These are phyloP conservation scores for Saguinus midas DNA, from an alignment of 2,113 vertebrate species.

Conservation along the genomic window DNA sequence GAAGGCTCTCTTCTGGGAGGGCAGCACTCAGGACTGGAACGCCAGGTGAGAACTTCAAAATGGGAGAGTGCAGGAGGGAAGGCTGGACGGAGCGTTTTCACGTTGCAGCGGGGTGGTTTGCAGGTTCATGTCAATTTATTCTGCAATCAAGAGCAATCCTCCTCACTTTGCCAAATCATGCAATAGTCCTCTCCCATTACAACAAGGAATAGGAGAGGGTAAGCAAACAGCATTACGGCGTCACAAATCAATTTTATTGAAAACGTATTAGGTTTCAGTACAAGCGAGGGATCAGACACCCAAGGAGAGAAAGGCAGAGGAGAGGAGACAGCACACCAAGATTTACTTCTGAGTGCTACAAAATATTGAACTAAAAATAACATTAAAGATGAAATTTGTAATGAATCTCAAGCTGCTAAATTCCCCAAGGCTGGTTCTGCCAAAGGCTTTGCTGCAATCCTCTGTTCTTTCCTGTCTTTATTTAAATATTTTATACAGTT, in stretches of 20 bases:
- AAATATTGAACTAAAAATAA: conserved; percentile 90
- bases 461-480: conserved; percentile 90
- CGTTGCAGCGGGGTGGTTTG: conserved; percentile 23
- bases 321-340: conserved; percentile 80
- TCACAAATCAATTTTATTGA: conserved; percentile 85
- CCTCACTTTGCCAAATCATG: conserved; percentile 47
- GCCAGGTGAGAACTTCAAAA: neutral
- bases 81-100: neutral
- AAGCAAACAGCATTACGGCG: conserved; percentile 71
- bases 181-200: conserved; percentile 57
- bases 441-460: conserved; percentile 85
- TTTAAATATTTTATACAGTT: conserved; percentile 98
- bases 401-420: conserved; percentile 88
- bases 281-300: conserved; percentile 74
- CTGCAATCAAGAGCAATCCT: conserved; percentile 57
- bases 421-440: conserved; percentile 87
- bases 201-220: conserved; percentile 58
- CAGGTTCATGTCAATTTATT: conserved; percentile 55
- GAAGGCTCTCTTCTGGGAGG: neutral
- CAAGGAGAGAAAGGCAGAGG: conserved; percentile 69
- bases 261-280: conserved; percentile 83
- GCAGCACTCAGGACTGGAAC: neutral
- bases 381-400: conserved; percentile 88
- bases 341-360: conserved; percentile 87
- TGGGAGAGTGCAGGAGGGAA: neutral